Evolutionary conservation across 2,888 invertebrate genomes (phyloP), one percentile per base, ranked within the genome.

Genomic region (Andrena praecox): DNA sequence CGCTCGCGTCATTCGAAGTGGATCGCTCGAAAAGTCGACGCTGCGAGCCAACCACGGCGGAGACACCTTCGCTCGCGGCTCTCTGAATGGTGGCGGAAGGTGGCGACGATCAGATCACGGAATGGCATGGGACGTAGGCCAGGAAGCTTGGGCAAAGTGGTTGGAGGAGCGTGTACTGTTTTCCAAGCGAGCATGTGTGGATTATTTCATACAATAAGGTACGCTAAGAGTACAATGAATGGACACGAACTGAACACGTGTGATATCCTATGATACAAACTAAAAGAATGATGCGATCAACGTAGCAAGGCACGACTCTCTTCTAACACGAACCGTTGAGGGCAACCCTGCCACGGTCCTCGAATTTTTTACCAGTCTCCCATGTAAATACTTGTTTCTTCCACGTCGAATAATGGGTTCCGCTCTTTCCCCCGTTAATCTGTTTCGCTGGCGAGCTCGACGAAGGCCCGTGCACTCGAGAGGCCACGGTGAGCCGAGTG

Each of bases 261-360:
- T 56, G 24, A 56, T 70, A 77, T 16, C 35, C 12, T 77, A 82
- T 75, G 56, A 20, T 84, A 82, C 75, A 79, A 72, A 52, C 77
- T 84, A 74, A 69, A 60, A 8, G 20, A 35, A 42, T 68, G 52
- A 24, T 67, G 72, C 42, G 60, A 54, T 35, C 24, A 66, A 74
- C 29, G 50, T 68, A 48, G 70, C 82, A 82, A 82, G 84, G 83
- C 83, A 84, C 82, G 79, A 75, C 62, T 80, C 72, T 80, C 59
- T 66, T 64, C 59, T 73, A 71, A 62, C 62, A 71, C 59, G 80
- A 75, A 63, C 31, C 77, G 12, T 42, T 16, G 70, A 74, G 29
- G 24, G 50, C 54, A 48, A 42, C 27, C 31, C 35, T 35, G 72
- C 66, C 71, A 78, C 67, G 62, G 67, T 78, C 66, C 70, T 71